These are phyloP conservation scores for Melanaphis sacchari DNA, from an alignment of 1,140 invertebrate genomes.

Conservation along the genomic window DNA sequence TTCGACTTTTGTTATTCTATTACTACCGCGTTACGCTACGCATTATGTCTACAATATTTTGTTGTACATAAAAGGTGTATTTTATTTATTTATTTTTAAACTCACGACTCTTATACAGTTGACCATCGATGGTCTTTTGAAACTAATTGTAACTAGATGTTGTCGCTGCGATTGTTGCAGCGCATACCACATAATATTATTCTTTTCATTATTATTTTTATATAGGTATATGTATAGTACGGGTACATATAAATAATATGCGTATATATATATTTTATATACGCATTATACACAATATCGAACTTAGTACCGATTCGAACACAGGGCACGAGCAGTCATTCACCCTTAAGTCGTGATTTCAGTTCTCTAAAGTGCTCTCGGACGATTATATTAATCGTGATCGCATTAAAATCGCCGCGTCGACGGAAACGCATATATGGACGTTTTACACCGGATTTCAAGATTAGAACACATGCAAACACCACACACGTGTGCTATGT, in stretches of 20 bases:
- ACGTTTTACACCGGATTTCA: neutral
- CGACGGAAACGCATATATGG: neutral
- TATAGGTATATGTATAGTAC: neutral
- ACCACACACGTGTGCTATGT: neutral
- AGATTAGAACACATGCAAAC: neutral
- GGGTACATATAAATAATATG: neutral
- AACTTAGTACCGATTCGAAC: neutral
- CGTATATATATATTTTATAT: neutral
- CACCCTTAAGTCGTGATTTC: conserved; percentile 47
- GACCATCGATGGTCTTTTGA: neutral
- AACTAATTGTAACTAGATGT: conserved; percentile 31
- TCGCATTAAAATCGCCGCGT: neutral
- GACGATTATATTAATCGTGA: conserved; percentile 25
- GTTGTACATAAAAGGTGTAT: neutral
- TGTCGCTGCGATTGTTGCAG: neutral
- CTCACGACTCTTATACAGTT: neutral
- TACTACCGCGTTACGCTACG: conserved; percentile 29
- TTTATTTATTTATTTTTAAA: neutral
- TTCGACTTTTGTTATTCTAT: neutral
- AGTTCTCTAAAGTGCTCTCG: neutral
- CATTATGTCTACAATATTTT: neutral
- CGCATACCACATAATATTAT: neutral
- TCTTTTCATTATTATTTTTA: neutral
- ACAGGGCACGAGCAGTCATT: conserved; percentile 38
- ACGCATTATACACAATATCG: neutral